Conservation (phyloP, 2,797 vertebrate genomes). For the Megaceryle alcyon region DNA sequence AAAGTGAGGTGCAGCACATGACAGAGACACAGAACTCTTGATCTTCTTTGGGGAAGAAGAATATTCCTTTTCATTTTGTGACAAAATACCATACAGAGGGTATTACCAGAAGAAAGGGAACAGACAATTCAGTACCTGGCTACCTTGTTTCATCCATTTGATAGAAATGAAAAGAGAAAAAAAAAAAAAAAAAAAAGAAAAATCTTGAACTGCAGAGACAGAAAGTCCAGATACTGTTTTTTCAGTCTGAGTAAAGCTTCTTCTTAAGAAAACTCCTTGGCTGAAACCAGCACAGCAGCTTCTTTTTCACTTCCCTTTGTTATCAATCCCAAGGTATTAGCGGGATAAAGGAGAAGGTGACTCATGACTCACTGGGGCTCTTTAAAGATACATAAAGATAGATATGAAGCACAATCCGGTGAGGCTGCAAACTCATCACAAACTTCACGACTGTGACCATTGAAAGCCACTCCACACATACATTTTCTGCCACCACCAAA, state of each 20-base stretch:
- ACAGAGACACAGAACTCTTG: not conserved
- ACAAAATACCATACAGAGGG: not conserved
- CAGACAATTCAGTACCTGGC: not conserved
- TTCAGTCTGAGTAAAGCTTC: not conserved
- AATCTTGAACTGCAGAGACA: not conserved
- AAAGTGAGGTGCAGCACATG: not conserved
- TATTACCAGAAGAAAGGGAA: not conserved
- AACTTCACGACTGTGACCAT: accelerated
- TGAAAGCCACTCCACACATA: not conserved
- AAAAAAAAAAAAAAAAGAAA: not conserved
- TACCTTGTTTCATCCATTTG: not conserved
- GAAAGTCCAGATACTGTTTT: not conserved
- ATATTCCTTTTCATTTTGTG: not conserved
- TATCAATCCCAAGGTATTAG: not conserved
- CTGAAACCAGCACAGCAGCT: not conserved
- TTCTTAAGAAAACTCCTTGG: not conserved
- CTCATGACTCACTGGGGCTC: not conserved
- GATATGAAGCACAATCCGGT: not conserved
- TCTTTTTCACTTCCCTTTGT: not conserved
- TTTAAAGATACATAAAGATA: not conserved
- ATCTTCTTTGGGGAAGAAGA: not conserved
- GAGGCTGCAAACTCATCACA: not conserved
- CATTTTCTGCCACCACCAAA: not conserved
- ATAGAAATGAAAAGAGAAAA: not conserved
- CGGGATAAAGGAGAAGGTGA: not conserved